These are phyloP conservation scores for Melanostoma mellinum DNA, from an alignment of 2,888 invertebrate species.

Conservation along the genomic window DNA sequence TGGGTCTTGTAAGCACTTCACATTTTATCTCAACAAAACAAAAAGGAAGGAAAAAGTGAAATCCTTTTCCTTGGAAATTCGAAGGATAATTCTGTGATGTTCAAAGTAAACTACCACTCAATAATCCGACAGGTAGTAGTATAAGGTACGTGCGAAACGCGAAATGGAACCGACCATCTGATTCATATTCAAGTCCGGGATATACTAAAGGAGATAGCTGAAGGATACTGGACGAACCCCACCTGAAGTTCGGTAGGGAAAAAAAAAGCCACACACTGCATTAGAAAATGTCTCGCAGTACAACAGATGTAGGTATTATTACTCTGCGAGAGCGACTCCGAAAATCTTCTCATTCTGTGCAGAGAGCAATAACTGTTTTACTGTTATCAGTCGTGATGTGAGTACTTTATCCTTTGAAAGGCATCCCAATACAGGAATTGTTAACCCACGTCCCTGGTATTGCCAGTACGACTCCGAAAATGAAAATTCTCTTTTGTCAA, in stretches of 20 bases:
- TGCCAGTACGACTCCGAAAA: constrained; percentile 12
- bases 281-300: constrained; percentile 47
- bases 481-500: constrained; percentile 18
- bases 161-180: constrained; percentile 75
- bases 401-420: constrained; percentile 7
- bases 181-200: constrained; percentile 75
- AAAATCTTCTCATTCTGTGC: constrained; percentile 34
- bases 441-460: constrained; percentile 42
- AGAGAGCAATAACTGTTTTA: constrained; percentile 30
- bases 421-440: constrained; percentile 55
- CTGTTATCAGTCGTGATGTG: constrained; percentile 49
- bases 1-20: too few relatives aligned
- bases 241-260: constrained; percentile 72
- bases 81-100: constrained; percentile 4
- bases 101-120: constrained; percentile 45
- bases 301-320: constrained; percentile 32
- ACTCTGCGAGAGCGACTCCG: constrained; percentile 5
- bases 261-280: constrained; percentile 41
- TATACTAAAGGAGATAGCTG: constrained; percentile 75
- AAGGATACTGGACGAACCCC: constrained; percentile 76
- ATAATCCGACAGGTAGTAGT: constrained; percentile 71
- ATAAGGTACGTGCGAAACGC: constrained; percentile 47
- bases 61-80: too few relatives aligned
- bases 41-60: too few relatives aligned
- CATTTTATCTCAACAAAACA: too few relatives aligned